phyloP scores from a whole-genome alignment of 2,113 vertebrate genomes.

The Gymnarchus niloticus region DNA sequence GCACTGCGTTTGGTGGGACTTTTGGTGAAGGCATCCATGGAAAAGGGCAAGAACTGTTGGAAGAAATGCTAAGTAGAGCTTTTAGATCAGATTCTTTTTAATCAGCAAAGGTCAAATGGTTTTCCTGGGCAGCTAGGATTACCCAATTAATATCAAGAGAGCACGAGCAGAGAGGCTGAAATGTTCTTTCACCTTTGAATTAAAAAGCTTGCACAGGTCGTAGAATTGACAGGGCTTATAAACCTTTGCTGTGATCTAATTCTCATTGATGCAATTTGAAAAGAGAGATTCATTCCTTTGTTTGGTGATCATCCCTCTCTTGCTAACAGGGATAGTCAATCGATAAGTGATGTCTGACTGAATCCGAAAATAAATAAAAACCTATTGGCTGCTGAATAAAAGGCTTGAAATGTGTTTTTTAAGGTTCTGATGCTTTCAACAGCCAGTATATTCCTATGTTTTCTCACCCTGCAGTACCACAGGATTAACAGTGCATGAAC shows the following conservation, averaged over 20 bases:
- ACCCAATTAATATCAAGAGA: background rate
- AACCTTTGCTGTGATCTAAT: background rate
- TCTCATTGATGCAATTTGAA: background rate
- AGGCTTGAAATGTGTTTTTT: background rate
- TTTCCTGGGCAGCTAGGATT: background rate
- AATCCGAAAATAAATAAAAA: constrained; percentile 2
- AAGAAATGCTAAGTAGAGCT: background rate
- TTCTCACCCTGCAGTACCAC: background rate
- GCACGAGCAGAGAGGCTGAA: background rate
- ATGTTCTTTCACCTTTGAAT: background rate
- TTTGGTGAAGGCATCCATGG: background rate
- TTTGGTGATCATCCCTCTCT: background rate
- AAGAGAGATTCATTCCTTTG: constrained; percentile 13
- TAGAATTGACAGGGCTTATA: background rate
- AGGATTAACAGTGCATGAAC: background rate
- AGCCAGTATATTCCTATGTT: background rate
- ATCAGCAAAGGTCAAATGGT: background rate
- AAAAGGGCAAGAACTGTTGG: background rate
- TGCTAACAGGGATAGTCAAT: constrained; percentile 1
- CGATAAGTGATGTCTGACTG: background rate
- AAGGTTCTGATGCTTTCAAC: background rate
- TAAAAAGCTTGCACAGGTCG: background rate
- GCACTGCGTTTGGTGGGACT: background rate
- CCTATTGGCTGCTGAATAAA: background rate
- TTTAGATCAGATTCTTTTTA: background rate